Base-by-base conservation (phyloP, 2,888 invertebrate genomes). In the Callimorpha dominula region DNA sequence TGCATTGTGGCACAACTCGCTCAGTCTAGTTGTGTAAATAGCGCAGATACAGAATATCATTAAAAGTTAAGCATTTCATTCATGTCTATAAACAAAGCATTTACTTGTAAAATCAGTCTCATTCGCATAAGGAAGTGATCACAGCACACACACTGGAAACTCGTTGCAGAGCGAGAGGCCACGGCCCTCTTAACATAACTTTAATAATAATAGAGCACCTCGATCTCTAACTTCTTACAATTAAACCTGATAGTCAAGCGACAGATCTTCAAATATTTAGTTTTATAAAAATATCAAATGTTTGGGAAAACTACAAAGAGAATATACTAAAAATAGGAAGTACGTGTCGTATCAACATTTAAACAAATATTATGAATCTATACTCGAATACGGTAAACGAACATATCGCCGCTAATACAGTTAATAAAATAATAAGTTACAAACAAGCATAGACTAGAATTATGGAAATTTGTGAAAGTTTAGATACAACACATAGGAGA, bases 121-220 rank as follows among this genome's bases (percentile, higher is more conserved):
- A 95, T 95, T 94, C 94, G 93, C 95, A 95, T 95, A 95, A 95
- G 95, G 95, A 95, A 95, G 94, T 94, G 94, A 94, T 95, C 95
- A 95, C 95, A 95, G 95, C 94, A 94, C 92, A 91, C 93, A 92
- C 94, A 95, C 95, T 94, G 95, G 95, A 94, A 93, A 94, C 91
- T 94, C 94, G 94, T 94, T 93, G 94, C 92, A 91, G 92, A 89
- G 88, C 91, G 91, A 93, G 93, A 91, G 93, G 90, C 92, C 91
- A 86, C 85, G 92, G 87, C 94, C 94, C 93, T 90, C 93, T 86
- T 83, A 92, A 94, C 92, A 87, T 89, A 93, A 94, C 89, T 88
- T 92, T 92, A 91, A 91, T 88, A 90, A 91, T 86, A 92, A 92
- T 93, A 94, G 92, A 95, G 95, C 95, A 94, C 95, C 95, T 94